Evolutionary conservation across 2,113 vertebrate species (phyloP).

Genomic region (Raja brachyura): DNA sequence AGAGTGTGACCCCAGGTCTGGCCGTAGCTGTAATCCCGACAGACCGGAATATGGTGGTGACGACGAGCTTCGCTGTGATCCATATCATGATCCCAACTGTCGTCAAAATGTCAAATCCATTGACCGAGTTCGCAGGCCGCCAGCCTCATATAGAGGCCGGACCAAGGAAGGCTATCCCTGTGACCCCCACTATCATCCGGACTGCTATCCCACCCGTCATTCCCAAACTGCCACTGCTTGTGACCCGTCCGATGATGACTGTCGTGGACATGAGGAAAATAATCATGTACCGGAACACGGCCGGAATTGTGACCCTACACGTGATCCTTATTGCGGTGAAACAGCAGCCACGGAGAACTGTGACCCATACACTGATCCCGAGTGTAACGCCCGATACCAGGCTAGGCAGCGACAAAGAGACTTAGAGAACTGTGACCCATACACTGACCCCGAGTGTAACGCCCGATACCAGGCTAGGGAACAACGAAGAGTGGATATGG

Average conservation of each 20-base stretch:
- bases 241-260: constrained; percentile 49
- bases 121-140: neutral
- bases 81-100: constrained; percentile 34
- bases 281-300: constrained; percentile 51
- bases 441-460: neutral
- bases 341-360: constrained; percentile 66
- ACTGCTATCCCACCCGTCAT: constrained; percentile 54
- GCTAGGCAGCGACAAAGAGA: neutral
- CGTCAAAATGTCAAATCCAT: neutral
- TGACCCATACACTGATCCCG: constrained; percentile 41
- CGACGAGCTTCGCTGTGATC: constrained; percentile 43
- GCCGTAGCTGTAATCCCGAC: constrained; percentile 51
- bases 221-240: neutral
- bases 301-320: constrained; percentile 64
- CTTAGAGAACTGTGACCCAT: neutral
- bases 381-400: neutral
- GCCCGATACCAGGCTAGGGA: neutral
- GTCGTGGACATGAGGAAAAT: constrained; percentile 44
- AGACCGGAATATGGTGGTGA: neutral
- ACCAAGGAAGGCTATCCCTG: constrained; percentile 69
- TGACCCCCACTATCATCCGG: constrained; percentile 61
- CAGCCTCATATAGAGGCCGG: constrained; percentile 58
- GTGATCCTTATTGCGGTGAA: constrained; percentile 42
- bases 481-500: neutral
- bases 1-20: constrained; percentile 49